Conservation (phyloP, 2,888 invertebrate species). For the Polyploca ridens region DNA sequence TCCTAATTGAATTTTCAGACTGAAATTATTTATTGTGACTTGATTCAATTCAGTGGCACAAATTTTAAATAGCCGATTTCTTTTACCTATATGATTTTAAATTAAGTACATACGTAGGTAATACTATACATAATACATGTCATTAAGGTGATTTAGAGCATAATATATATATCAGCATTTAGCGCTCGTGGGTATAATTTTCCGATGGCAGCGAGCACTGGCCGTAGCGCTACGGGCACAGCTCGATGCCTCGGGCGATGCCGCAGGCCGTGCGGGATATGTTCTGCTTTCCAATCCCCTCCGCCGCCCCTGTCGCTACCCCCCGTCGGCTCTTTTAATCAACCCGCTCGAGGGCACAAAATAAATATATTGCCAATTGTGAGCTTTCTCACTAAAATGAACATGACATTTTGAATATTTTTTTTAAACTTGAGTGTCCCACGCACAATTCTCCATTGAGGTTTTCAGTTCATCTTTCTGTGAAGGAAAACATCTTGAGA, state of each 20-base stretch:
- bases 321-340: constrained; percentile 56
- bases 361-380: constrained; percentile 46
- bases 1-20: constrained; percentile 15
- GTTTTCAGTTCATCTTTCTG: neutral
- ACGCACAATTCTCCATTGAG: no score
- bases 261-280: constrained; percentile 43
- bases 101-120: constrained; percentile 31
- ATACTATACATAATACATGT: no score
- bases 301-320: constrained; percentile 26
- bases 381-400: constrained; percentile 23
- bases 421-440: neutral
- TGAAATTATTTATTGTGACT: neutral
- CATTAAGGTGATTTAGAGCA: no score
- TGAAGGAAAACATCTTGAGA: neutral
- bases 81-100: no score
- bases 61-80: no score
- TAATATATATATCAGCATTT: constrained; percentile 50
- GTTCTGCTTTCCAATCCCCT: constrained; percentile 27
- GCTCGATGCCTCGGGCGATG: constrained; percentile 24
- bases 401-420: neutral
- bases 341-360: constrained; percentile 54
- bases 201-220: constrained; percentile 36
- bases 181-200: constrained; percentile 43
- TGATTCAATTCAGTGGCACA: no score
- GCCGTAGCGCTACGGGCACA: constrained; percentile 26